Evolutionary conservation across 2,113 vertebrate genomes (phyloP).

Genomic region (Corynorhinus townsendii): DNA sequence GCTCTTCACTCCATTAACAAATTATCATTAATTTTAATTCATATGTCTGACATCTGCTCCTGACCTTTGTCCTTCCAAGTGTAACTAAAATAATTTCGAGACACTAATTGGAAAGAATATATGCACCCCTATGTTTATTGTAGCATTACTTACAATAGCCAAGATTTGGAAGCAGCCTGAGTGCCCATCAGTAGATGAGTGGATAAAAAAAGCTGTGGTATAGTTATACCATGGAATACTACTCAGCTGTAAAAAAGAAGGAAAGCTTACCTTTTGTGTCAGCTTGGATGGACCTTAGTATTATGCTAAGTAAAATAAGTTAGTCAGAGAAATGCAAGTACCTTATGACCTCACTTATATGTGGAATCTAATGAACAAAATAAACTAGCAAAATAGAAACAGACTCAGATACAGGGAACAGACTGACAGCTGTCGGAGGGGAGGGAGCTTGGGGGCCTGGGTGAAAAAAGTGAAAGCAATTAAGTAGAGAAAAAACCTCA

Average conservation of each 20-base stretch:
- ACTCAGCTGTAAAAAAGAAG: background rate
- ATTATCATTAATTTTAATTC: slow-evolving; percentile 71
- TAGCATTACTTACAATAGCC: background rate
- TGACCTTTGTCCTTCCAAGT: slow-evolving; percentile 61
- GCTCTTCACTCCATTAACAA: slow-evolving; percentile 59
- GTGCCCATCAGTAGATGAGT: background rate
- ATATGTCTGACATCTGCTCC: slow-evolving; percentile 55
- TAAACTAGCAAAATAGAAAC: background rate
- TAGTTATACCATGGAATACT: background rate
- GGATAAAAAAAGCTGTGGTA: background rate
- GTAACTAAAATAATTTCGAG: slow-evolving; percentile 51
- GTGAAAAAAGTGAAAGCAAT: background rate
- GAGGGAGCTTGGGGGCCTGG: background rate
- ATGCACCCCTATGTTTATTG: background rate
- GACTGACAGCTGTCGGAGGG: background rate
- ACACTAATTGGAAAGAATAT: background rate
- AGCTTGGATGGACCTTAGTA: background rate
- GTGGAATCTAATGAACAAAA: background rate
- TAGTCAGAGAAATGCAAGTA: background rate
- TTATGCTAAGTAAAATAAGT: background rate
- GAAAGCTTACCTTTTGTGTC: background rate
- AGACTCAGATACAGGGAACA: background rate
- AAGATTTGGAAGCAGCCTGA: background rate
- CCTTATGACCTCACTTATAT: background rate
- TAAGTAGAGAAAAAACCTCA: background rate